Base-by-base conservation (phyloP, 2,797 vertebrate species). In the Bradypus variegatus region DNA sequence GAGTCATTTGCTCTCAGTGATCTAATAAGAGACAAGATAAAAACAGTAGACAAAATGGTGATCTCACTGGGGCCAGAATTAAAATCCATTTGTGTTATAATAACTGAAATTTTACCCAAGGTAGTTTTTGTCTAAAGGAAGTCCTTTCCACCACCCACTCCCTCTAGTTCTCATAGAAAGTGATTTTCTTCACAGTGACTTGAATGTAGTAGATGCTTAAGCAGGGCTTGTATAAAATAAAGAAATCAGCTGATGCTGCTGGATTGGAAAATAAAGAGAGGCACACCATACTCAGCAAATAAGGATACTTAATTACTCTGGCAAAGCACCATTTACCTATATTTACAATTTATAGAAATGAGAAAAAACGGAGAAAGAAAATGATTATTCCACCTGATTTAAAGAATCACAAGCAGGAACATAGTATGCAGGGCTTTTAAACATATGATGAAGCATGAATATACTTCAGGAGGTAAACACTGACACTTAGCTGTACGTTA, bases 1-100 rank as follows among this genome's bases (percentile, higher is more conserved):
- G 69, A 76, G 50, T 77, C 69, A 48, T 93, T 93, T 91, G 64
- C 41, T 92, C n/a, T 18, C 93, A 90, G 27, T 91, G 80, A 89
- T 62, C 90, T 81, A 90, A 70, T 81, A 50, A 53, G 86, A 92
- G 65, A 85, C 65, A 85, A 91, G 76, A 62, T 65, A 80, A 87
- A 93, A 92, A 31, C 48, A 79, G 72, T 4, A 31, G 21, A 89
- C 4, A 69, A 23, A 36, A 89, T 48, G 8, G 2, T 69, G 70
- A 64, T 83, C 70, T 95, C 72, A 55, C 23, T 85, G 29, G 58
- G 36, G 18, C 48, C 31, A 72, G 25, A 81, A 75, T 75, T 89
- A 81, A 93, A 85, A 93, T 29, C 33, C 19, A 64, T 79, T 77
- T 88, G n/a, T 83, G 9, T 8, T 92, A 1, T 27, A 50, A 85